Conservation (phyloP, 53 echinoderm and acorn worm species). For the Paracentrotus lividus region DNA sequence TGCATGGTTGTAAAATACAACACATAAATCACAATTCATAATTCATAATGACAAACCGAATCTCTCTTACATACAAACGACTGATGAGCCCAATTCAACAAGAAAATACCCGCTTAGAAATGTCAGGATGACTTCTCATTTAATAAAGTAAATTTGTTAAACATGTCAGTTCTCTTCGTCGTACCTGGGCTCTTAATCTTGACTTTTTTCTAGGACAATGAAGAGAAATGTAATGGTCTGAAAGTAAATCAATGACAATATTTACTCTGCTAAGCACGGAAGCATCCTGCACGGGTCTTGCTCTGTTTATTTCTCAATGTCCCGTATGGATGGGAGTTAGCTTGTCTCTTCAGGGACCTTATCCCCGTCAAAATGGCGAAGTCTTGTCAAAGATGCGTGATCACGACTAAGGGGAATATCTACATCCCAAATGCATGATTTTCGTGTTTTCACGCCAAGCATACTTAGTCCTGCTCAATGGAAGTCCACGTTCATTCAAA, state of each 20-base stretch:
- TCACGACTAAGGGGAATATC: neutral
- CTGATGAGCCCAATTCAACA: neutral
- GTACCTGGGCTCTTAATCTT: neutral
- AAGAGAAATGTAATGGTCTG: conserved; percentile 19
- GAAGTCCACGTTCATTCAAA: neutral
- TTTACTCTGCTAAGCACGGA: conserved; percentile 28
- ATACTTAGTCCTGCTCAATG: conserved; percentile 20
- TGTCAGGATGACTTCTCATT: neutral
- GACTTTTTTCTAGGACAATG: neutral
- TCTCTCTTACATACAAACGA: neutral
- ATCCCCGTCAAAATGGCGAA: neutral
- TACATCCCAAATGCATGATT: conserved; percentile 43
- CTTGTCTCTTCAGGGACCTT: neutral
- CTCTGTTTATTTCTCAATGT: neutral
- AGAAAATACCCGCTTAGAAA: neutral
- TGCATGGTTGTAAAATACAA: neutral
- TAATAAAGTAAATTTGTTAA: conserved; percentile 22
- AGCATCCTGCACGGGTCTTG: neutral
- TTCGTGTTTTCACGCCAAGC: neutral
- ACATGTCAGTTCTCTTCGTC: neutral
- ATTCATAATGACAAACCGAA: conserved; percentile 10
- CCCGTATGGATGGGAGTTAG: neutral
- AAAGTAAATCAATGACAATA: neutral
- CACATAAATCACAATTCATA: conserved; percentile 32
- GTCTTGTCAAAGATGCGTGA: neutral